Percentiles rank a stretch among this genome's conserved stretches.
Evolutionary conservation across 2,113 vertebrate species (phyloP).

Genomic region (Pomatorhinus ruficollis): DNA sequence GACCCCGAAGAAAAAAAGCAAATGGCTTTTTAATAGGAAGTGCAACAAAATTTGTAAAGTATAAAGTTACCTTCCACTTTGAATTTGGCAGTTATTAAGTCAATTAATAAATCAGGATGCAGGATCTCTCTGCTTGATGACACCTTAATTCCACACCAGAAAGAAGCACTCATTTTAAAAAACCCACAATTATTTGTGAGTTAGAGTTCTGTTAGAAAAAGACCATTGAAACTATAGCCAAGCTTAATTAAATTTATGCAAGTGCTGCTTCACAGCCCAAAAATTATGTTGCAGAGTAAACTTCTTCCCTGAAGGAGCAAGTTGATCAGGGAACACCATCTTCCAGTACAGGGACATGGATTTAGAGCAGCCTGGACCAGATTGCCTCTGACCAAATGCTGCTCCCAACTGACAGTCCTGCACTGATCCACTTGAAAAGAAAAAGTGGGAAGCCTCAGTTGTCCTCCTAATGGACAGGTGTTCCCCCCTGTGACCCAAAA

Average conservation of each 20-base stretch:
- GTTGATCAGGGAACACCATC: background rate
- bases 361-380: background rate
- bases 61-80: background rate
- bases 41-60: background rate
- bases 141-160: background rate
- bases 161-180: background rate
- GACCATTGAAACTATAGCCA: background rate
- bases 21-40: background rate
- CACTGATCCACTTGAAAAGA: background rate
- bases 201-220: background rate
- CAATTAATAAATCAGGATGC: background rate
- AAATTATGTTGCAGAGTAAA: background rate
- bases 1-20: background rate
- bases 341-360: background rate
- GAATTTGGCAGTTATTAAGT: background rate
- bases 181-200: background rate
- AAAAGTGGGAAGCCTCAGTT: background rate
- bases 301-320: background rate
- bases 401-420: conserved; percentile 15
- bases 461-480: conserved; percentile 50
- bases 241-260: background rate
- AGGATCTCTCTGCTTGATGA: background rate
- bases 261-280: background rate
- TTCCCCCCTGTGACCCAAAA: conserved; percentile 15
- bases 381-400: conserved; percentile 22